Evolutionary conservation across 1,140 invertebrate species (phyloP), one percentile per base, ranked within the genome.

Genomic region (Lasioglossum baleicum): DNA sequence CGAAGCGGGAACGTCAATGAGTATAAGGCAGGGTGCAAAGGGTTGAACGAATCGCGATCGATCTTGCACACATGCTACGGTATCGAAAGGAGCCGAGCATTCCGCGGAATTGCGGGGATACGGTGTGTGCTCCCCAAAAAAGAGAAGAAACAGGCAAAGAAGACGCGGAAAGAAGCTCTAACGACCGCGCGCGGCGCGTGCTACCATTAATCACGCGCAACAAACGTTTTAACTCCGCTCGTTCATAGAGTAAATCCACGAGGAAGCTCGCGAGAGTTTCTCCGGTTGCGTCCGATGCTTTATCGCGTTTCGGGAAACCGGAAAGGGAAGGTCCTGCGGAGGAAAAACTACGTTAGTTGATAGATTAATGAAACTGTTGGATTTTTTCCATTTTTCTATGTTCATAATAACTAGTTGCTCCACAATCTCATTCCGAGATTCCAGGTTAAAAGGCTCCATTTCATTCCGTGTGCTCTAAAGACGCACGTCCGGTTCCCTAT

Each of bases 191-290:
- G 60, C 53, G 71, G 61, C 78, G 65, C 61, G 72, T 73, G 69
- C 26, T 48, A 15, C 68, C 72, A 85, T 85, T 85, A 85, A 84
- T 84, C 83, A 84, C 77, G 40, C 73, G 53, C 61, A 83, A 83
- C 83, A 84, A 84, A 81, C 77, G 77, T 83, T 85, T 85, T 69
- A 84, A 85, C 83, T 81, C 75, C 70, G 65, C 68, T 58, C 69
- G 81, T 80, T 66, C 66, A 22, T 70, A 44, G 51, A 65, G 58
- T 63, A 63, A 78, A 72, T 75, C 61, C 60, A 48, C 42, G 68
- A 31, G 64, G 72, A 73, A 73, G 68, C 81, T n/a, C 56, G n/a
- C 63, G 20, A 53, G 66, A 73, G 66, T 76, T 80, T 53, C 70
- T 80, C 77, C 58, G 17, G 69, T 15, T 26, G 40, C n/a, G 44